These are phyloP conservation scores for Acronicta psi DNA, from an alignment of 2,888 invertebrate species.

Conservation along the genomic window DNA sequence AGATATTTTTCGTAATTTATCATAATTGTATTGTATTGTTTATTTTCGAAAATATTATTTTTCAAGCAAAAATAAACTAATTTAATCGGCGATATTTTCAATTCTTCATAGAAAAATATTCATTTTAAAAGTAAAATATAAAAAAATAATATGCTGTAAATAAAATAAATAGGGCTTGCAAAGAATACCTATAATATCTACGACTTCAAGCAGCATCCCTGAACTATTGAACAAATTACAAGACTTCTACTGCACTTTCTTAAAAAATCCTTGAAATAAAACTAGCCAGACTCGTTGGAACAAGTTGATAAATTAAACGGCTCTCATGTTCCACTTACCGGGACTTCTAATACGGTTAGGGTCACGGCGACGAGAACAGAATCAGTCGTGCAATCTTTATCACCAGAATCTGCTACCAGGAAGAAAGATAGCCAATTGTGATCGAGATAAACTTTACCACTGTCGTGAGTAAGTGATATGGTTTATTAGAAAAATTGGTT, in stretches of 20 bases:
- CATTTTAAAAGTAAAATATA: too few relatives aligned
- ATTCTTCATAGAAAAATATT: too few relatives aligned
- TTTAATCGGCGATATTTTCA: too few relatives aligned
- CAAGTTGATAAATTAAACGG: conserved; percentile 57
- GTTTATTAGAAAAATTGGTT: conserved; percentile 34
- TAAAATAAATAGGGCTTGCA: too few relatives aligned
- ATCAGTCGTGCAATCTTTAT: conserved; percentile 76
- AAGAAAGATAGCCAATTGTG: conserved; percentile 68
- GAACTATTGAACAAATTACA: conserved; percentile 1
- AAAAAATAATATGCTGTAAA: too few relatives aligned
- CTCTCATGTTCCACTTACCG: conserved; percentile 62
- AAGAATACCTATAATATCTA: too few relatives aligned
- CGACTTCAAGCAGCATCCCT: neutral
- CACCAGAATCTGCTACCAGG: conserved; percentile 66
- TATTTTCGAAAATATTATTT: too few relatives aligned
- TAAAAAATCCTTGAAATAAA: conserved; percentile 41
- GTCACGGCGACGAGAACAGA: conserved; percentile 57
- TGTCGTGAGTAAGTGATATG: conserved; percentile 52
- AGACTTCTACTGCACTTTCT: conserved; percentile 8
- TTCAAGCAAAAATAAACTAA: too few relatives aligned
- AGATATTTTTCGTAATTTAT: neutral
- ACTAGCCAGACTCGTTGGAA: conserved; percentile 24
- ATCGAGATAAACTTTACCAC: conserved; percentile 76
- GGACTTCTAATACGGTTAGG: conserved; percentile 62
- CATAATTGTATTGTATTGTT: too few relatives aligned